These are phyloP conservation scores for Galago senegalensis DNA, from an alignment of 2,797 vertebrate genomes.

Conservation along the genomic window DNA sequence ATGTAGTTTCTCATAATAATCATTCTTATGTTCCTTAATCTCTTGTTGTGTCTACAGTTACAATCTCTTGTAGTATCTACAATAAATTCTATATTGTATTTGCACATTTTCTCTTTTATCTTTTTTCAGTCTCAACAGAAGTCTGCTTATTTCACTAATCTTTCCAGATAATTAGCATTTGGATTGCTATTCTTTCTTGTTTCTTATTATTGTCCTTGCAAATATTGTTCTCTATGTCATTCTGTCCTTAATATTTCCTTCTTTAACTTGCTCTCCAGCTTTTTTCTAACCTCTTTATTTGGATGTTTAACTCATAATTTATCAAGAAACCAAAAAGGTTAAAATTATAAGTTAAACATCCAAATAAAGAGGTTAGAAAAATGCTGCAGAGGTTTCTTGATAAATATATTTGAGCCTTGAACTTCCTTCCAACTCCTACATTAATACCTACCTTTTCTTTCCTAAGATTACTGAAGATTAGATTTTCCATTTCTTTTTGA, in stretches of 20 bases:
- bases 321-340: no score
- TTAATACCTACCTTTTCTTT: neutral
- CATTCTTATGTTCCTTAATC: neutral
- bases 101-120: neutral
- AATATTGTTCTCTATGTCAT: neutral
- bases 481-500: conserved; percentile 32
- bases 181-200: neutral
- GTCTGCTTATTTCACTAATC: conserved; percentile 14
- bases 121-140: neutral
- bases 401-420: neutral
- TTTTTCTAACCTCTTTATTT: neutral
- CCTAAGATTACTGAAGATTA: neutral
- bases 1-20: neutral
- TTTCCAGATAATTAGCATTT: conserved; percentile 45
- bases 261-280: conserved; percentile 20
- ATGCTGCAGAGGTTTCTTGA: neutral
- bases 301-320: neutral
- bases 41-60: neutral
- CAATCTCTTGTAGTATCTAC: neutral
- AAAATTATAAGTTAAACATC: no score
- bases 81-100: neutral
- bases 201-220: neutral
- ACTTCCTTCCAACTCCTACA: neutral
- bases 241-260: neutral
- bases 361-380: no score